phyloP scores from a whole-genome alignment of 2,113 vertebrate genomes.

The Ammospiza caudacuta region DNA sequence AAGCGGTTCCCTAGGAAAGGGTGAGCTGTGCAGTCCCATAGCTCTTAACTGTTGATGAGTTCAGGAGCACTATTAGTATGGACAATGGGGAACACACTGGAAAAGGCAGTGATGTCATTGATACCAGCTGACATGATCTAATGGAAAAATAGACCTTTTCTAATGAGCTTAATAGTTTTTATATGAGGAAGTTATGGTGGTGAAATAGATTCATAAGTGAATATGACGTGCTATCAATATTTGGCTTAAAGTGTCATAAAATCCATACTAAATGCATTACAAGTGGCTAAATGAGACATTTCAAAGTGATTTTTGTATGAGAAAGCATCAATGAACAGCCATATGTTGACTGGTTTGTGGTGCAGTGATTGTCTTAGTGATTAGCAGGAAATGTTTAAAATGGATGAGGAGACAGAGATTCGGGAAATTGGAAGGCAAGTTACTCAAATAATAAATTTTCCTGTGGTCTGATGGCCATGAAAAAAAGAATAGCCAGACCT shows the following conservation, averaged over 20 bases:
- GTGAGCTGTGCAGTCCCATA: background rate
- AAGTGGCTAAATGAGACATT: conserved; percentile 33
- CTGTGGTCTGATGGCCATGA: background rate
- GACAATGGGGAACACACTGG: background rate
- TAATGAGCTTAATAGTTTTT: conserved; percentile 35
- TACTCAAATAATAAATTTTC: background rate
- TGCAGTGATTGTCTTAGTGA: background rate
- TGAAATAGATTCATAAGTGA: conserved; percentile 29
- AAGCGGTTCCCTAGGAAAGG: background rate
- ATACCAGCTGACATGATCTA: background rate
- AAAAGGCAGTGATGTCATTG: conserved; percentile 5
- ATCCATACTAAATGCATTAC: background rate
- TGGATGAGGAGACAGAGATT: background rate
- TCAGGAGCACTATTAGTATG: background rate
- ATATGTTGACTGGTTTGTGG: background rate
- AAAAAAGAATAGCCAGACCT: background rate
- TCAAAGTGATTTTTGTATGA: background rate
- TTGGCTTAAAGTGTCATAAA: conserved; percentile 20
- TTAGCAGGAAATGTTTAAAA: background rate
- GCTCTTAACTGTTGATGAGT: background rate
- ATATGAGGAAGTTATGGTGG: background rate
- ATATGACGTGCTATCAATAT: background rate
- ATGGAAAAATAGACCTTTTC: conserved; percentile 23
- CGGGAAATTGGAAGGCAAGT: background rate
- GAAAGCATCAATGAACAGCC: background rate